Conservation (phyloP, 2,113 vertebrate species). For the Notothenia coriiceps region DNA sequence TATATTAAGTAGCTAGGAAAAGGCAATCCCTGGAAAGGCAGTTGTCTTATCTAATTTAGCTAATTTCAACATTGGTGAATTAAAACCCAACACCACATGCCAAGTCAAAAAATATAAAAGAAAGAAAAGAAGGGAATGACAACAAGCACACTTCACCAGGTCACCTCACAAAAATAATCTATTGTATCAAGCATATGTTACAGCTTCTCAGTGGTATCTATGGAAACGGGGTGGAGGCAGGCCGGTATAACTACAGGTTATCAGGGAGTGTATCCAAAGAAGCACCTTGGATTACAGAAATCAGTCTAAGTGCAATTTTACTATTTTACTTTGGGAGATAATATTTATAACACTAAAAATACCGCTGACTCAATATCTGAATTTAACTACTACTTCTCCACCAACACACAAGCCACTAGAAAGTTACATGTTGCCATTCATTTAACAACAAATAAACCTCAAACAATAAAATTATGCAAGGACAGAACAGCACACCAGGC, state of each 20-base stretch:
- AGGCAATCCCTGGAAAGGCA: background rate
- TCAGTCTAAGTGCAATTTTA: background rate
- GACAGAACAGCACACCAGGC: constrained; percentile 18
- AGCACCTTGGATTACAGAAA: background rate
- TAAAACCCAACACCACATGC: background rate
- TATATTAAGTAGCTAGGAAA: background rate
- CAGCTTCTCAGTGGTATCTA: background rate
- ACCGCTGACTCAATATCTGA: background rate
- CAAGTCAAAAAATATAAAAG: background rate
- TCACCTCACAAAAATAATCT: background rate
- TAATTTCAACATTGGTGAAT: no score
- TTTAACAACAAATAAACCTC: background rate
- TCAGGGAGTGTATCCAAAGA: background rate
- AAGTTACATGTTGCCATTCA: background rate
- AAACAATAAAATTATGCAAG: constrained; percentile 1
- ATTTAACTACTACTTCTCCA: no score
- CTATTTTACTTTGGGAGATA: no score
- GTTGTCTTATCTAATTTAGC: no score
- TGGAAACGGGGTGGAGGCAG: constrained; percentile 7
- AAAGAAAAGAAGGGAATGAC: background rate
- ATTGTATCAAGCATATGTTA: background rate
- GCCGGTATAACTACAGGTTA: background rate
- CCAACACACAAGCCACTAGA: background rate
- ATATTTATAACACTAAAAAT: background rate
- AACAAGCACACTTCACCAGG: background rate